Evolutionary conservation across 2,113 vertebrate genomes (phyloP).

Genomic region (Condylura cristata): DNA sequence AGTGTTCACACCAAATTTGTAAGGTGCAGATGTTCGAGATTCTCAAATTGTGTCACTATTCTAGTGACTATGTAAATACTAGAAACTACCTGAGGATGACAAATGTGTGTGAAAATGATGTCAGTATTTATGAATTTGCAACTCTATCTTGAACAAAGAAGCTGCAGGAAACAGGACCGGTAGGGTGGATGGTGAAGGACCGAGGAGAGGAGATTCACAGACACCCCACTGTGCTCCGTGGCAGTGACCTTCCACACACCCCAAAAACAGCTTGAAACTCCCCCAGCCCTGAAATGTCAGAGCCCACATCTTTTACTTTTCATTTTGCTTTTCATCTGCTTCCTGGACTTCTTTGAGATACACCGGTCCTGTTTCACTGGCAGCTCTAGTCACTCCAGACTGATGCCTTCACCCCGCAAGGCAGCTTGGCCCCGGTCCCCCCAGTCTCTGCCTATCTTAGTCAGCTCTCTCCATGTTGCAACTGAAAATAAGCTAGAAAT

Average conservation of each 20-base stretch:
- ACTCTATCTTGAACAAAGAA: neutral
- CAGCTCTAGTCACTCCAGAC: neutral
- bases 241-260: accelerated
- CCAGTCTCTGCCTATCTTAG: neutral
- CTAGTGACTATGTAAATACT: neutral
- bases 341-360: neutral
- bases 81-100: neutral
- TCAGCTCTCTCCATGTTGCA: neutral
- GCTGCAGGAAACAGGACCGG: too few species aligned
- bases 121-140: neutral
- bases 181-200: too few species aligned
- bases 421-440: neutral
- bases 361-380: neutral
- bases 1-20: neutral
- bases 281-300: neutral
- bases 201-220: accelerated
- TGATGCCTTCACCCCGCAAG: constrained; percentile 41
- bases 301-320: neutral
- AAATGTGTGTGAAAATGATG: neutral
- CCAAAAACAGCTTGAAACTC: neutral
- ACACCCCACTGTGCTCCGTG: accelerated
- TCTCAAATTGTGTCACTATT: neutral
- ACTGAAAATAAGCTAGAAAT: constrained; percentile 44
- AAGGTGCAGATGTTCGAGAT: neutral
- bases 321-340: neutral